Evolutionary conservation across 2,888 invertebrate genomes (phyloP).

Genomic region (Eupeodes latifasciatus): DNA sequence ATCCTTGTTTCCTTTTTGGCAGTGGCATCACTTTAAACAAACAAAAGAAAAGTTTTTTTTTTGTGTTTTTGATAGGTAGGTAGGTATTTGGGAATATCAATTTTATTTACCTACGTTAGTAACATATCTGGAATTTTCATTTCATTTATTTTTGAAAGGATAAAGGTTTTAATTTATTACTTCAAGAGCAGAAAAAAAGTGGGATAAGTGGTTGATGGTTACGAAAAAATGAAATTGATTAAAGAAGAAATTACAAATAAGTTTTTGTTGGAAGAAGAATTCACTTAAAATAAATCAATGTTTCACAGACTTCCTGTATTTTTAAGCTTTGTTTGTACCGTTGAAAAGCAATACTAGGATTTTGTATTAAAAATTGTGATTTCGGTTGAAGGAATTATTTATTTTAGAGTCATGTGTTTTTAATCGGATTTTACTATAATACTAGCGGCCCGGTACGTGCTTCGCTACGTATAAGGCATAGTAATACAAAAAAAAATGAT

Average conservation of each 20-base stretch:
- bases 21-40: not conserved
- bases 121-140: no score
- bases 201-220: not conserved
- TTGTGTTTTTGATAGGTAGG: no score
- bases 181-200: not conserved
- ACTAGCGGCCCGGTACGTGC: no score
- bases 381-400: no score
- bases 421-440: no score
- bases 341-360: no score
- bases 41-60: not conserved
- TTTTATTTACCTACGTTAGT: not conserved
- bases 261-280: not conserved
- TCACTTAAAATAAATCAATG: not conserved
- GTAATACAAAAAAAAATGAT: no score
- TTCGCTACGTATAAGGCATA: no score
- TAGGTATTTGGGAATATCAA: not conserved
- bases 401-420: no score
- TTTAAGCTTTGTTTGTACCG: no score
- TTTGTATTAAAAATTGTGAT: no score
- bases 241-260: not conserved
- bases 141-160: not conserved
- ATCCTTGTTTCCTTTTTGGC: not conserved
- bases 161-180: conserved; percentile 21
- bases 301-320: not conserved
- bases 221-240: conserved; percentile 1